A percentile compares a stretch with the other conserved stretches of the same genome.
Conservation (phyloP, 2,797 vertebrate genomes). For the Dendrocincla fuliginosa region DNA sequence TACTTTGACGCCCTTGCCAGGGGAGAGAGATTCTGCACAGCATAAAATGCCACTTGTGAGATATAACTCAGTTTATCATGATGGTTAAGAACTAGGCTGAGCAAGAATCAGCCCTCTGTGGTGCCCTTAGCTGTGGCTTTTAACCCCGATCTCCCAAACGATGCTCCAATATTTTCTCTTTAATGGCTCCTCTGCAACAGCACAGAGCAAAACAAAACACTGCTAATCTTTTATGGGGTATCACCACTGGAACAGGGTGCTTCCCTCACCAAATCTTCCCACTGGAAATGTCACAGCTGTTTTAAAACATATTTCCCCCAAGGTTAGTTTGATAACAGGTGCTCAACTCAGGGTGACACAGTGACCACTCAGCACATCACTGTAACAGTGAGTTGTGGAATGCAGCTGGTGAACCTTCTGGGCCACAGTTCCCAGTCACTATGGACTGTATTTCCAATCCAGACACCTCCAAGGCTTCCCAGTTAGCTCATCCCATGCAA, state of each 20-base stretch:
- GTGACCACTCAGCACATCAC: not conserved
- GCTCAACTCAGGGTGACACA: not conserved
- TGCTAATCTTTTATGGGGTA: not conserved
- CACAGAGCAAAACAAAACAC: conserved; percentile 17
- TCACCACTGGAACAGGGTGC: conserved; percentile 2
- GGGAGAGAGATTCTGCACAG: not conserved
- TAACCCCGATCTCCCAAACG: not conserved
- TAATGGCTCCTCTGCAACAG: not conserved
- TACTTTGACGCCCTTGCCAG: not conserved
- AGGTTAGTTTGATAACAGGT: not conserved
- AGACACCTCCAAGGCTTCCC: not conserved
- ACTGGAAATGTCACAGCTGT: not conserved
- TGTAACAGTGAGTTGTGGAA: not conserved
- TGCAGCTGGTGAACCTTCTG: not conserved
- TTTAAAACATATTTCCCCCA: not conserved
- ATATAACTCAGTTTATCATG: not conserved
- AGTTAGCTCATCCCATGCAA: not conserved
- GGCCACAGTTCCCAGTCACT: not conserved
- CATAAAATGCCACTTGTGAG: not conserved
- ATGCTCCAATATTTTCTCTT: not conserved
- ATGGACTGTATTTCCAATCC: not conserved
- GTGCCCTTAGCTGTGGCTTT: not conserved
- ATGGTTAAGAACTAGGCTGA: not conserved
- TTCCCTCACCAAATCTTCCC: not conserved
- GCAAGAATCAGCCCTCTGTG: not conserved